phyloP scores from a whole-genome alignment of 1,140 invertebrate species.

The Cheumatopsyche charites region DNA sequence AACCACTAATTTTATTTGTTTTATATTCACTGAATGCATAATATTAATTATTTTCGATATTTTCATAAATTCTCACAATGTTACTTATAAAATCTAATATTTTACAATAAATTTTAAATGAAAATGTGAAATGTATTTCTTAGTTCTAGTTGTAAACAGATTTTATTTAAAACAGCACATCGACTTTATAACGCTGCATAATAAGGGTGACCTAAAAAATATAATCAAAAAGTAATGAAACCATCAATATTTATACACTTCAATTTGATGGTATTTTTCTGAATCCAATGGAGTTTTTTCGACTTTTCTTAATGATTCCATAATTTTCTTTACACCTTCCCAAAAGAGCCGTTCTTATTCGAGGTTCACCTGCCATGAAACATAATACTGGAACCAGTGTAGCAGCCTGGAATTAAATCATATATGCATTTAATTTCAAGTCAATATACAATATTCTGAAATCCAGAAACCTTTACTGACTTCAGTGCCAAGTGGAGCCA shows the following conservation, averaged over 20 bases:
- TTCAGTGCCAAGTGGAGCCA: constrained; percentile 59
- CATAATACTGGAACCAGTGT: constrained; percentile 60
- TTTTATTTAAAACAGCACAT: no score
- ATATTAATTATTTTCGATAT: no score
- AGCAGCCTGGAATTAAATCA: constrained; percentile 54
- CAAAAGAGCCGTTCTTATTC: constrained; percentile 56
- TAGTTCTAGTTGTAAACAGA: no score
- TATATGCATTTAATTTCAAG: background rate
- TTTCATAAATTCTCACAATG: no score
- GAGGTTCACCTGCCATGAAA: constrained; percentile 56
- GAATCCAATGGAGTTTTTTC: constrained; percentile 28
- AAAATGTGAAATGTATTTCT: no score
- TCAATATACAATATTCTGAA: background rate
- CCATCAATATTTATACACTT: background rate
- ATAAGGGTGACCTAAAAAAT: no score
- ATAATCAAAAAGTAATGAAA: background rate
- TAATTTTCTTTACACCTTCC: constrained; percentile 59
- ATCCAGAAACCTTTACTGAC: constrained; percentile 48
- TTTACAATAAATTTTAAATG: no score
- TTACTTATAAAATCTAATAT: no score
- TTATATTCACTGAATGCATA: no score
- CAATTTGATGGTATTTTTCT: background rate
- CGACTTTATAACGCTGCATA: no score
- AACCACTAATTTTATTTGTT: no score
- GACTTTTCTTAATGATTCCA: constrained; percentile 50